Conservation (phyloP, 2,888 invertebrate genomes). For the Anoncus sp. region DNA sequence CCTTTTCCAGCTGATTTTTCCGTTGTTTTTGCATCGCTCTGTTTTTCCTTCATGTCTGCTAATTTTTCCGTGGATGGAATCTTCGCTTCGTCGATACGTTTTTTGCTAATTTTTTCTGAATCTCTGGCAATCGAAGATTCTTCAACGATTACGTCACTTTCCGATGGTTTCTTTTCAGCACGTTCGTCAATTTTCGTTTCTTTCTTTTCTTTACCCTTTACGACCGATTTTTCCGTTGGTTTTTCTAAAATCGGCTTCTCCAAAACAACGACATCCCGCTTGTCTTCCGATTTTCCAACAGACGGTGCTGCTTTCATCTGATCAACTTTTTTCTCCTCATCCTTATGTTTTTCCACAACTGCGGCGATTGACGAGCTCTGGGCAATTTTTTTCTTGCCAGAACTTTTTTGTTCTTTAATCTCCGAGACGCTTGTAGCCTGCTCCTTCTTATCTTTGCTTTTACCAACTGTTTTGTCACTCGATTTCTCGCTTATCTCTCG, state of each 20-base stretch:
- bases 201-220: constrained; percentile 39
- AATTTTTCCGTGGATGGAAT: constrained; percentile 6
- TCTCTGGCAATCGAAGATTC: not conserved
- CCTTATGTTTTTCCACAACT: constrained; percentile 2
- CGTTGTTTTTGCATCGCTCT: not conserved
- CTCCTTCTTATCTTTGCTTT: constrained; percentile 57
- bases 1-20: constrained; percentile 33
- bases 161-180: constrained; percentile 62
- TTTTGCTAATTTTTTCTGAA: not conserved
- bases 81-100: constrained; percentile 21
- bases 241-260: not conserved
- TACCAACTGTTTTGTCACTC: constrained; percentile 52
- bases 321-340: constrained; percentile 22
- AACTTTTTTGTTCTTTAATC: constrained; percentile 37
- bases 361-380: not conserved
- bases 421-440: constrained; percentile 26
- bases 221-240: constrained; percentile 15
- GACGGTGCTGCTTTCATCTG: not conserved
- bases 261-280: not conserved
- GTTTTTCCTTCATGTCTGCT: too few species aligned
- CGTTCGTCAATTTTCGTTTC: constrained; percentile 34
- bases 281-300: constrained; percentile 21
- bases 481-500: constrained; percentile 28
- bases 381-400: constrained; percentile 33
- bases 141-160: constrained; percentile 67